Evolutionary conservation across 2,888 invertebrate genomes (phyloP).

Genomic region (Polyploca ridens): DNA sequence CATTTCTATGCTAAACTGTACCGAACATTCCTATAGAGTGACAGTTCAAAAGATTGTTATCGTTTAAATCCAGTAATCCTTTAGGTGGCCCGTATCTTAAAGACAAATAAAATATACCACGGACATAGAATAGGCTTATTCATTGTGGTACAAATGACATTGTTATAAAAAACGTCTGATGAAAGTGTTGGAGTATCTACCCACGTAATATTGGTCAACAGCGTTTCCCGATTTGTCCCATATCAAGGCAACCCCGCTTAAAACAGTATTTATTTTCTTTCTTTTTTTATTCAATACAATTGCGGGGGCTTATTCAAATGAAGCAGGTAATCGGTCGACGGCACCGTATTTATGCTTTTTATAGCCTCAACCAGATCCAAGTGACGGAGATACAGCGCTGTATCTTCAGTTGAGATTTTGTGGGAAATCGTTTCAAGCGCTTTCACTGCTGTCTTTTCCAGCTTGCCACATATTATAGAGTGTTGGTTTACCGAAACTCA

Average conservation of each 20-base stretch:
- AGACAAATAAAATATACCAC: constrained; percentile 37
- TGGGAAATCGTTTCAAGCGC: constrained; percentile 16
- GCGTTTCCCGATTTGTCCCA: constrained; percentile 32
- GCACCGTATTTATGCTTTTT: constrained; percentile 55
- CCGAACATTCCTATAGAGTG: constrained; percentile 31
- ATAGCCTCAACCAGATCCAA: constrained; percentile 30
- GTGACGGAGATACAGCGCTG: constrained; percentile 30
- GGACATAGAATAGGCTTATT: constrained; percentile 27
- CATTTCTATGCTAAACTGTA: constrained; percentile 40
- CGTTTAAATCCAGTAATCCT: constrained; percentile 34
- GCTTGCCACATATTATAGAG: constrained; percentile 33
- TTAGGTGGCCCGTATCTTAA: constrained; percentile 32
- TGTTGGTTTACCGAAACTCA: constrained; percentile 50
- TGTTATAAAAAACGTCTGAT: constrained; percentile 29
- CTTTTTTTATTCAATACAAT: constrained; percentile 53
- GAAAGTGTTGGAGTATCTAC: constrained; percentile 21
- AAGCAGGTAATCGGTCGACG: constrained; percentile 61
- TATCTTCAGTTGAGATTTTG: neutral
- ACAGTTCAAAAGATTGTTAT: constrained; percentile 38
- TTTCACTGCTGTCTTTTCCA: constrained; percentile 19
- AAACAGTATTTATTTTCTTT: constrained; percentile 33
- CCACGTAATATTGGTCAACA: constrained; percentile 31
- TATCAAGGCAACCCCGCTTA: constrained; percentile 30
- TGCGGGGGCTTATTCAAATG: constrained; percentile 68
- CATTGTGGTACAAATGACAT: constrained; percentile 23